Evolutionary conservation across 2,113 vertebrate genomes (phyloP).

Genomic region (Aegithalos caudatus): DNA sequence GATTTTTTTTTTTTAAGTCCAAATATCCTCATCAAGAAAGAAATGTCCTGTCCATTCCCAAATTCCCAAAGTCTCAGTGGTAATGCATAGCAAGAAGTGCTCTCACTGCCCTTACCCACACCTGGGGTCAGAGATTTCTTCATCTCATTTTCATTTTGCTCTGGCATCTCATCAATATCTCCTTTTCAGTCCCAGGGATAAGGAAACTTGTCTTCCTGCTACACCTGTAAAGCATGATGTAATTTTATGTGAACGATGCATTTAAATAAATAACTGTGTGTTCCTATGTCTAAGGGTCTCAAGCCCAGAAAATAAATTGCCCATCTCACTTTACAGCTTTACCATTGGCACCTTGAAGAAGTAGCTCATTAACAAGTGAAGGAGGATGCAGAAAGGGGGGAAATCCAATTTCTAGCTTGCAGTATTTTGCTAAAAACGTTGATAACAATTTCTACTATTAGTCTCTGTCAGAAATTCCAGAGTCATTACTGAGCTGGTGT

Average conservation of each 20-base stretch:
- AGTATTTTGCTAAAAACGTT: constrained; percentile 50
- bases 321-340: constrained; percentile 23
- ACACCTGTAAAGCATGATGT: neutral
- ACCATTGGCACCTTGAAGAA: constrained; percentile 53
- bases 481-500: constrained; percentile 24
- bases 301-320: constrained; percentile 34
- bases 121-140: neutral
- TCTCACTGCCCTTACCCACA: neutral
- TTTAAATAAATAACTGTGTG: constrained; percentile 12
- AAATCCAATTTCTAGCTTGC: constrained; percentile 61
- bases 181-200: neutral
- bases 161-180: neutral
- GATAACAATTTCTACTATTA: constrained; percentile 58
- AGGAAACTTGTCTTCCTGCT: neutral
- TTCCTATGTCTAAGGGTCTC: neutral
- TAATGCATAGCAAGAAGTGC: neutral
- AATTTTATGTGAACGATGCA: neutral
- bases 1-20: neutral
- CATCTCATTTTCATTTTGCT: neutral
- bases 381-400: neutral
- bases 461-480: constrained; percentile 47
- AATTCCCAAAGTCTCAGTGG: neutral
- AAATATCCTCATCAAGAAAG: neutral
- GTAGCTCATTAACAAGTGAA: constrained; percentile 41
- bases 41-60: neutral